These are phyloP conservation scores for Beris morrisii DNA, from an alignment of 2,888 invertebrate genomes.

Conservation along the genomic window DNA sequence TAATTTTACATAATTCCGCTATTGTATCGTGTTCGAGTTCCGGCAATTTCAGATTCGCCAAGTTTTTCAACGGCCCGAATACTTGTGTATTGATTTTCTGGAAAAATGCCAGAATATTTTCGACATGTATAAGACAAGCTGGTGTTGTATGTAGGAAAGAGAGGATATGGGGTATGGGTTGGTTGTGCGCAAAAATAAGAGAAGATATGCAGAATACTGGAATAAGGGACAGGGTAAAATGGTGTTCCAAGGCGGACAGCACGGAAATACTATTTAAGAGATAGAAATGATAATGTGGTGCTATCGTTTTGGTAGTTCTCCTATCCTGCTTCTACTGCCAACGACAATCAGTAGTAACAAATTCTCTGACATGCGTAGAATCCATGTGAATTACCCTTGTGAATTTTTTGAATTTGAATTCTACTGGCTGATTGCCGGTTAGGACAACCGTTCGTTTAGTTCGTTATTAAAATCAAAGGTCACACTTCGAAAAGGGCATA, in stretches of 20 bases:
- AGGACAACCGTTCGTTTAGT: too few relatives aligned
- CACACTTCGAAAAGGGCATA: too few relatives aligned
- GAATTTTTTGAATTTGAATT: too few relatives aligned
- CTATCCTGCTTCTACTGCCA: background rate
- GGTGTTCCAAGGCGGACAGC: background rate
- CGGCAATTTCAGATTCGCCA: slow-evolving; percentile 52
- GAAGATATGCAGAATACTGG: background rate
- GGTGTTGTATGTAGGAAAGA: background rate
- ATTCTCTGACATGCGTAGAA: too few relatives aligned
- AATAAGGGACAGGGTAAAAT: background rate
- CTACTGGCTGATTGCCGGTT: too few relatives aligned
- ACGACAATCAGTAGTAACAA: too few relatives aligned
- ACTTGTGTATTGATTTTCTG: slow-evolving; percentile 55
- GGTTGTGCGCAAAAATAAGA: background rate
- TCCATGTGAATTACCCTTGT: too few relatives aligned
- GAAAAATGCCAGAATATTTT: slow-evolving; percentile 1
- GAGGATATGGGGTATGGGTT: background rate
- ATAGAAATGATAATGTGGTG: background rate
- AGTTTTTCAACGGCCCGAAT: slow-evolving; percentile 51
- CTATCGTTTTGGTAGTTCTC: background rate
- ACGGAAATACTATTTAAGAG: too few relatives aligned
- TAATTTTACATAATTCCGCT: slow-evolving; percentile 50
- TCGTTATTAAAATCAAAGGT: too few relatives aligned
- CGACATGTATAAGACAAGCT: too few relatives aligned
- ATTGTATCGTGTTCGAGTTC: slow-evolving; percentile 49